These are phyloP conservation scores for Hoplodrina blanda DNA, from an alignment of 2,888 invertebrate species.

Conservation along the genomic window DNA sequence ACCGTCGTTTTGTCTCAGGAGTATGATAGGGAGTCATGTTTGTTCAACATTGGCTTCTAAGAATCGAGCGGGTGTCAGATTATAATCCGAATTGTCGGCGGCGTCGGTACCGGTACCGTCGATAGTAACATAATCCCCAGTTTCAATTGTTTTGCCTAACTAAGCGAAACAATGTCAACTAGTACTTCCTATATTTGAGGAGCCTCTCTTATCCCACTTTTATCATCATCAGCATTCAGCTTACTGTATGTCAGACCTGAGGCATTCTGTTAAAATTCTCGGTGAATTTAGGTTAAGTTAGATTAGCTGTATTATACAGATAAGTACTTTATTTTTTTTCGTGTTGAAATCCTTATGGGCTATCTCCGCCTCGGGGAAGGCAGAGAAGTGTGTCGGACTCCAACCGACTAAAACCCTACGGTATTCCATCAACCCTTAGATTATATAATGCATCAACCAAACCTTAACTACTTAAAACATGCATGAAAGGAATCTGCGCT, in stretches of 20 bases:
- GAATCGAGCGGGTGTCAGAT: conserved; percentile 71
- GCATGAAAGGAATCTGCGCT: background rate
- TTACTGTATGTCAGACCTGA: background rate
- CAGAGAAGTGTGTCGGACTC: no score
- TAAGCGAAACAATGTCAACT: conserved; percentile 9
- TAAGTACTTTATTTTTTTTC: no score
- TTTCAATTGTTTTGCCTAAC: background rate
- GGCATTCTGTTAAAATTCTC: no score
- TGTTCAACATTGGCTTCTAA: conserved; percentile 77
- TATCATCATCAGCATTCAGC: background rate
- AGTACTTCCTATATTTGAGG: conserved; percentile 5
- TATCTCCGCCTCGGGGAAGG: no score
- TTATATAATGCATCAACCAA: no score
- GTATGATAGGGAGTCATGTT: conserved; percentile 66
- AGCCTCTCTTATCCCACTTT: background rate
- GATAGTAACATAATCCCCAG: conserved; percentile 54
- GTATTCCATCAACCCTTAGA: no score
- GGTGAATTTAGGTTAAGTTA: no score
- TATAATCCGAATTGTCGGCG: conserved; percentile 24
- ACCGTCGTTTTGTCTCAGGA: conserved; percentile 9
- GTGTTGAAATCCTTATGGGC: no score
- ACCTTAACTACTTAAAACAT: background rate
- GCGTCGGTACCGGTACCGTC: background rate
- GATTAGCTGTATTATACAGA: no score
- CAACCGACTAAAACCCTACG: no score